Conservation (phyloP, 1,140 invertebrate genomes). For the Drosophila malerkotliana region DNA sequence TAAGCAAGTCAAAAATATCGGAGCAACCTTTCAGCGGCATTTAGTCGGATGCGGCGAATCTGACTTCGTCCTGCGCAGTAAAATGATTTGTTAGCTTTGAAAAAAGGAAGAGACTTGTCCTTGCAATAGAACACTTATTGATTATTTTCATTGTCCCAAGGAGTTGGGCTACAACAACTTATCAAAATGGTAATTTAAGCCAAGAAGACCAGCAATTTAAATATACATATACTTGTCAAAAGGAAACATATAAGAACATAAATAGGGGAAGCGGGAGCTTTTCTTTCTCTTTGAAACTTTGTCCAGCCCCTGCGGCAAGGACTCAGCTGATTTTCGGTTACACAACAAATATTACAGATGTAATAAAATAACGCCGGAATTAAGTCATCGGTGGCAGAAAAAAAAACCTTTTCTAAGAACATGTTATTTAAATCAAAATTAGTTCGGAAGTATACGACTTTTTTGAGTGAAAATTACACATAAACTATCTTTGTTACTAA, state of each 20-base stretch:
- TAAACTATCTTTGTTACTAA: too few species aligned
- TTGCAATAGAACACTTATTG: slow-evolving; percentile 71
- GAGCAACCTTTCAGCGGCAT: slow-evolving; percentile 15
- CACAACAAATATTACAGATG: background rate
- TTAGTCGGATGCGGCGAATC: slow-evolving; percentile 23
- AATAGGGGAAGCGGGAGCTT: background rate
- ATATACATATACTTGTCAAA: background rate
- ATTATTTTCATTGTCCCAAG: slow-evolving; percentile 55
- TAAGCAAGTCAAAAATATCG: slow-evolving; percentile 10
- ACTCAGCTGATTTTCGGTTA: background rate
- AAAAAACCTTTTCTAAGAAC: too few species aligned
- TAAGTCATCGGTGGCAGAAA: background rate
- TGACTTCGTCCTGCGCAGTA: slow-evolving; percentile 10
- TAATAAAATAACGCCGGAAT: background rate
- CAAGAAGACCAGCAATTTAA: background rate
- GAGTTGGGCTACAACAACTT: slow-evolving; percentile 35
- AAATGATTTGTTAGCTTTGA: background rate
- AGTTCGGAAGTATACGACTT: too few species aligned
- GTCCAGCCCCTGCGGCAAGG: background rate
- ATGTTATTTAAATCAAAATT: too few species aligned
- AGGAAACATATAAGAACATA: background rate
- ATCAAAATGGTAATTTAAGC: background rate
- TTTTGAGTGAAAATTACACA: too few species aligned
- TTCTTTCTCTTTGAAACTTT: background rate
- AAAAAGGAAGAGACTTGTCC: background rate